These are phyloP conservation scores for Taenaris catops DNA, from an alignment of 2,888 invertebrate species.

Conservation along the genomic window DNA sequence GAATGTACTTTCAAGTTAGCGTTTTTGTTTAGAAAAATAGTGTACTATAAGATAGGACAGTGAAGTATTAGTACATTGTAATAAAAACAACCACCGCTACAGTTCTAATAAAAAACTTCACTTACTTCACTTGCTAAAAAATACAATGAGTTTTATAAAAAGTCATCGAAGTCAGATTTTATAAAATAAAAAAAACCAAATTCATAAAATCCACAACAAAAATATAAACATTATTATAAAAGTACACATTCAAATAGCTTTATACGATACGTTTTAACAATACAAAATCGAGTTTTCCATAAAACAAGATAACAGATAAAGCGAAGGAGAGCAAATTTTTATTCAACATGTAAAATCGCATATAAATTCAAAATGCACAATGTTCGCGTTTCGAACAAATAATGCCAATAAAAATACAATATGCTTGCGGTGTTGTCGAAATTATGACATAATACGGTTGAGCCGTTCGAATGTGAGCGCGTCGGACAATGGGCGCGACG, in stretches of 20 bases:
- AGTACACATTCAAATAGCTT: conserved; percentile 9
- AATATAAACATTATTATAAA: conserved; percentile 9
- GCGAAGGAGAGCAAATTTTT: conserved; percentile 18
- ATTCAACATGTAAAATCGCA: conserved; percentile 21
- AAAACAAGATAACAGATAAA: conserved; percentile 15
- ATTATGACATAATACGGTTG: conserved; percentile 25
- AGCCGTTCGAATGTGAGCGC: conserved; percentile 10
- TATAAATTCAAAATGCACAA: conserved; percentile 24
- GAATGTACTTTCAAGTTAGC: no score
- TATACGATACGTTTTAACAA: conserved; percentile 8
- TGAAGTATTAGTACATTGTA: no score
- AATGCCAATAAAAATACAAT: conserved; percentile 30
- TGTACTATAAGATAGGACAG: no score
- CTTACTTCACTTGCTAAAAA: no score
- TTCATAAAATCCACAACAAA: no score
- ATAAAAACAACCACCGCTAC: no score
- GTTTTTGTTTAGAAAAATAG: no score
- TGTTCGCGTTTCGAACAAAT: conserved; percentile 29
- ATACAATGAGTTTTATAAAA: no score
- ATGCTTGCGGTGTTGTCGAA: conserved; percentile 26
- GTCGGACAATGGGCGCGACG: conserved; percentile 19
- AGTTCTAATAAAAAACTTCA: no score
- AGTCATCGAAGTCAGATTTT: no score
- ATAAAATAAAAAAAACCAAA: no score
- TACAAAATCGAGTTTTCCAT: conserved; percentile 11